phyloP scores from a whole-genome alignment of 2,113 vertebrate species.

The Oceanodroma tethys region DNA sequence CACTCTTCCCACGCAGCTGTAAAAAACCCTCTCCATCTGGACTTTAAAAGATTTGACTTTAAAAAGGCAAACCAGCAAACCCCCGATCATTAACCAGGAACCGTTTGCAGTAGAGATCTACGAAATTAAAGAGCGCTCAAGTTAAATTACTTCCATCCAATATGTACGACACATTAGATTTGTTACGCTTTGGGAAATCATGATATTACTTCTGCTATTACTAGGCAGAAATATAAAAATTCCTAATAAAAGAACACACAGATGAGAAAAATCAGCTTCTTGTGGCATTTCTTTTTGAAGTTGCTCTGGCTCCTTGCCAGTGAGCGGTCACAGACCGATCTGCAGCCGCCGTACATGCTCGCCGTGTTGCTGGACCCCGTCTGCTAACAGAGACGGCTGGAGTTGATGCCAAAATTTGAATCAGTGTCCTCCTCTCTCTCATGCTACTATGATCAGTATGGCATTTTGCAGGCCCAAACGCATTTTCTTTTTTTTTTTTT shows the following conservation, averaged over 20 bases:
- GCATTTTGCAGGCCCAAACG: not conserved
- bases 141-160: slow-evolving; percentile 71
- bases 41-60: slow-evolving; percentile 59
- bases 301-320: slow-evolving; percentile 30
- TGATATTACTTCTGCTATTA: slow-evolving; percentile 46
- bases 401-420: not conserved
- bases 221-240: slow-evolving; percentile 63
- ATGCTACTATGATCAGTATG: accelerated
- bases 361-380: not conserved
- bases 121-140: slow-evolving; percentile 66
- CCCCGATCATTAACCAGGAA: slow-evolving; percentile 55
- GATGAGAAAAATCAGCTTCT: slow-evolving; percentile 60
- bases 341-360: not conserved
- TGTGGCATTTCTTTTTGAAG: slow-evolving; percentile 59
- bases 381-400: not conserved
- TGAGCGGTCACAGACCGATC: slow-evolving; percentile 26
- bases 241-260: slow-evolving; percentile 58
- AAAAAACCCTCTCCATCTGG: slow-evolving; percentile 61
- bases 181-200: slow-evolving; percentile 54
- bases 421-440: not conserved
- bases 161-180: slow-evolving; percentile 51
- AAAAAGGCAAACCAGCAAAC: slow-evolving; percentile 7
- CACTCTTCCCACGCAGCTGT: slow-evolving; percentile 38
- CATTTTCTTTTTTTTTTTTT: not conserved
- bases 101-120: slow-evolving; percentile 48